These are phyloP conservation scores for Echiichthys vipera DNA, from an alignment of 2,797 vertebrate species.

Conservation along the genomic window DNA sequence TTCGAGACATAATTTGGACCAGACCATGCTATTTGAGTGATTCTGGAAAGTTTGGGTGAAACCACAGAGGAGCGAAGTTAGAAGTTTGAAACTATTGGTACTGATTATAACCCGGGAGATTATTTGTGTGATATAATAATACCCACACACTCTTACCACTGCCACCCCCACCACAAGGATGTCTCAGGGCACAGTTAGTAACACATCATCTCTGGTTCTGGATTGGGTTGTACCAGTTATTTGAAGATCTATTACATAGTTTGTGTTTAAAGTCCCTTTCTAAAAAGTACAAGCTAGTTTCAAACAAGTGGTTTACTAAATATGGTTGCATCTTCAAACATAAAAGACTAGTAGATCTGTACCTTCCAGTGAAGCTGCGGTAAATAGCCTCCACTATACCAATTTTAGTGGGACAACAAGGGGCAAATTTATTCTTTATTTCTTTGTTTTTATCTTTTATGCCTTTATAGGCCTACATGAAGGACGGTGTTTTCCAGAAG, in stretches of 20 bases:
- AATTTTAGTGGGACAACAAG: not conserved
- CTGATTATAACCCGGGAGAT: constrained; percentile 24
- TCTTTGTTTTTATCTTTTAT: not conserved
- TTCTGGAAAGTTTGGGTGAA: constrained; percentile 23
- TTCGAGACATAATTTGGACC: not conserved
- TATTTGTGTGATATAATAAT: constrained; percentile 44
- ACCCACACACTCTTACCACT: constrained; percentile 44
- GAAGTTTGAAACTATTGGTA: constrained; percentile 33
- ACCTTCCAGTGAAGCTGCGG: not conserved
- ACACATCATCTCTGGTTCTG: constrained; percentile 11
- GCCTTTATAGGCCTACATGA: not conserved
- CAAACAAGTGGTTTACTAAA: not conserved
- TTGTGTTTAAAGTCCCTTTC: not conserved
- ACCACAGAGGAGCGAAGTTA: constrained; percentile 28
- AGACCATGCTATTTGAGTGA: constrained; percentile 26
- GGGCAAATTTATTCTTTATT: no score
- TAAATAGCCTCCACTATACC: not conserved
- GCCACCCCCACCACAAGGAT: constrained; percentile 14
- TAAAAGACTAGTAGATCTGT: not conserved
- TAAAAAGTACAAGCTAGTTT: not conserved
- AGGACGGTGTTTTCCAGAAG: not conserved
- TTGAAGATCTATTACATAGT: not conserved
- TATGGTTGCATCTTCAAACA: not conserved
- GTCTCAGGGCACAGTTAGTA: constrained; percentile 7
- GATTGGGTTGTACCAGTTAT: constrained; percentile 7